Conservation (phyloP, 2,113 vertebrate species). For the Ophiodon elongatus region DNA sequence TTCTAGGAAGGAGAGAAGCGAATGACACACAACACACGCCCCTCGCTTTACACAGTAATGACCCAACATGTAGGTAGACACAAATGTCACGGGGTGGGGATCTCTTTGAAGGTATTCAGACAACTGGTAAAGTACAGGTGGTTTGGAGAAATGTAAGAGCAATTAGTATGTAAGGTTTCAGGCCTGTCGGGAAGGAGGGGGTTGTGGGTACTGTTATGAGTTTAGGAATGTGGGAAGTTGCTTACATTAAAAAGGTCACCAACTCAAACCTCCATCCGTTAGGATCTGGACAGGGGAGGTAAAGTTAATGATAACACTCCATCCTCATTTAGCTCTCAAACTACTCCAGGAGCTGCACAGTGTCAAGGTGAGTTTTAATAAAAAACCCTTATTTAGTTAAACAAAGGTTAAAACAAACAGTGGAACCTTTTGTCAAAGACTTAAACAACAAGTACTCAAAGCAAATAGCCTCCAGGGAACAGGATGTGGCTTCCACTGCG, state of each 20-base stretch:
- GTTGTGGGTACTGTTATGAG: slow-evolving; percentile 14
- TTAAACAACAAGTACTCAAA: not conserved
- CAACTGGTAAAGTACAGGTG: slow-evolving; percentile 59
- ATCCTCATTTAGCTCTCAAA: not conserved
- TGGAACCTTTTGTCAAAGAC: not conserved
- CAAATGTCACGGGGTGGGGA: slow-evolving; percentile 63
- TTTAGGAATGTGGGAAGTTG: slow-evolving; percentile 57
- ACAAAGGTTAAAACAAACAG: not conserved
- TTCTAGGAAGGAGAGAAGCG: slow-evolving; percentile 61
- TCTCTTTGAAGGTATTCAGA: slow-evolving; percentile 72
- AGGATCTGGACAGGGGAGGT: not conserved
- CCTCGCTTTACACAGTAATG: slow-evolving; percentile 62
- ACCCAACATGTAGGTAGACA: slow-evolving; percentile 63
- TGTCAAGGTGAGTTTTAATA: not conserved
- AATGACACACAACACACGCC: slow-evolving; percentile 68
- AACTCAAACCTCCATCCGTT: slow-evolving; percentile 3
- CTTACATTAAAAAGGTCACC: slow-evolving; percentile 20
- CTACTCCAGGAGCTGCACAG: not conserved
- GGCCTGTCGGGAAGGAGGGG: slow-evolving; percentile 27
- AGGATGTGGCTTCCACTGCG: slow-evolving; percentile 55
- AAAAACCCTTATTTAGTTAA: not conserved
- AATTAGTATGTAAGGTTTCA: slow-evolving; percentile 51
- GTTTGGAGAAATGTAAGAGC: slow-evolving; percentile 53
- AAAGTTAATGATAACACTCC: slow-evolving; percentile 24
- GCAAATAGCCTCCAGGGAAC: slow-evolving; percentile 51